These are phyloP conservation scores for Margarornis squamiger DNA, from an alignment of 2,797 vertebrate genomes.

Conservation along the genomic window DNA sequence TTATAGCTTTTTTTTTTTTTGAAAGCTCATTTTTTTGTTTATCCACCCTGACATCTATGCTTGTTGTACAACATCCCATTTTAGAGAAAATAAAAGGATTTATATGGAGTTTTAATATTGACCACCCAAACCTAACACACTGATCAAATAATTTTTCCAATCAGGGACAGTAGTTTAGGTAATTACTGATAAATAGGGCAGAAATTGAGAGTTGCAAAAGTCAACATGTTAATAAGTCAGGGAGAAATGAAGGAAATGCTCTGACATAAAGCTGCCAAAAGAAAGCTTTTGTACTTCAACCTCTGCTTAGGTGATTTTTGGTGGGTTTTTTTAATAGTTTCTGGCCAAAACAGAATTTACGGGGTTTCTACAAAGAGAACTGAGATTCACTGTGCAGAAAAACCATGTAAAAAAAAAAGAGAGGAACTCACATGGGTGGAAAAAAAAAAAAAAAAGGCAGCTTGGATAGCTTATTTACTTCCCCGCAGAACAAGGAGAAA, in stretches of 20 bases:
- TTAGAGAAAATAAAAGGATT: not conserved
- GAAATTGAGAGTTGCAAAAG: not conserved
- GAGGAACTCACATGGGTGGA: not conserved
- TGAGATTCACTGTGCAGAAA: not conserved
- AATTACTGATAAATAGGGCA: not conserved
- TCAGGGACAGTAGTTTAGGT: not conserved
- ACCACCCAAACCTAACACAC: not conserved
- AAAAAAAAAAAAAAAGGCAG: not conserved
- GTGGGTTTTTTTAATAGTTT: not conserved
- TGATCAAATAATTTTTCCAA: not conserved
- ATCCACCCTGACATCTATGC: not conserved
- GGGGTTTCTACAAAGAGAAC: not conserved
- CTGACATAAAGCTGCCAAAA: not conserved
- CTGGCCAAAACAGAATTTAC: not conserved
- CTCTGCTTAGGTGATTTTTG: not conserved
- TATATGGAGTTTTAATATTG: not conserved
- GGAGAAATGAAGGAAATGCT: not conserved
- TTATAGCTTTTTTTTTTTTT: not conserved
- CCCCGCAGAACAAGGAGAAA: not conserved
- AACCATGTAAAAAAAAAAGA: not conserved
- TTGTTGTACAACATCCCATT: not conserved
- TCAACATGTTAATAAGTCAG: not conserved
- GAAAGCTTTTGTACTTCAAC: not conserved
- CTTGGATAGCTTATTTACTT: not conserved
- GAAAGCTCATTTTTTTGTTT: not conserved